These are phyloP conservation scores for Tragulus kanchil DNA, from an alignment of 2,113 vertebrate genomes.

Conservation along the genomic window DNA sequence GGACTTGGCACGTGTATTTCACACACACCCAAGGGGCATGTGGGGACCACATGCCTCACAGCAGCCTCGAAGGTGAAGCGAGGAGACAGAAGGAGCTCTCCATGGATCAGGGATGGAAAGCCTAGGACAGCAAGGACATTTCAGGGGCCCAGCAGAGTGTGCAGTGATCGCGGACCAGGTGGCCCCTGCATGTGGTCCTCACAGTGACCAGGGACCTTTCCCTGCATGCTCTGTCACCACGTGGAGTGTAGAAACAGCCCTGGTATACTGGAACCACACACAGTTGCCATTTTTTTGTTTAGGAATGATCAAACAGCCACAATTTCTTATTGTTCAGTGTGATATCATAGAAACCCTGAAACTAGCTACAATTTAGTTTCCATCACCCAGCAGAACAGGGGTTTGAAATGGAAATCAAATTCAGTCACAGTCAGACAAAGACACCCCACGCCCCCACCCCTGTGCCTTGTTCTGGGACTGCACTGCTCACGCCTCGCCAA, in stretches of 20 bases:
- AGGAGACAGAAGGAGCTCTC: not conserved
- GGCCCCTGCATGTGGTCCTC: not conserved
- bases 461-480: not conserved
- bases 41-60: not conserved
- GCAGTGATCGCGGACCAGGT: too few species aligned
- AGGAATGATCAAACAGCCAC: not conserved
- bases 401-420: conserved; percentile 3
- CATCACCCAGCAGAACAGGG: not conserved
- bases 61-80: not conserved
- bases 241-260: not conserved
- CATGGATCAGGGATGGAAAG: not conserved
- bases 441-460: not conserved
- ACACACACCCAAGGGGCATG: not conserved
- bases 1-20: too few species aligned
- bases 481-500: not conserved
- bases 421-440: not conserved
- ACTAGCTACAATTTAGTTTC: not conserved
- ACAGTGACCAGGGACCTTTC: not conserved
- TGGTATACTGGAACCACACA: not conserved
- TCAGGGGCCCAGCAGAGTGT: not conserved
- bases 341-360: not conserved
- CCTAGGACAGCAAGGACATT: not conserved
- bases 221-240: not conserved
- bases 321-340: not conserved
- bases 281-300: not conserved